phyloP scores from a whole-genome alignment of 2,113 vertebrate species.

The Manacus vitellinus region DNA sequence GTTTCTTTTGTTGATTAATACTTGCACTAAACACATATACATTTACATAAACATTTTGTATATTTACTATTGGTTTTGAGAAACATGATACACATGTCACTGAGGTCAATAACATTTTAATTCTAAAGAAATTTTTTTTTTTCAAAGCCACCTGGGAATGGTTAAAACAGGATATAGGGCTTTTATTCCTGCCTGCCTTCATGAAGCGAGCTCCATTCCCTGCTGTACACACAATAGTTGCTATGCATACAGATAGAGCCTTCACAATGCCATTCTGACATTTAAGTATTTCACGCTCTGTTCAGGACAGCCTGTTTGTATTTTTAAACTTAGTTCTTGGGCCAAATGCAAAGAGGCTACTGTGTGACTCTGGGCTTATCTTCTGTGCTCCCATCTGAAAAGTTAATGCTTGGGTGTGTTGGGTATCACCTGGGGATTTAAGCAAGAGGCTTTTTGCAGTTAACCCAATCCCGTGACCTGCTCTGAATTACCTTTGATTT shows the following conservation, averaged over 20 bases:
- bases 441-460: constrained; percentile 77
- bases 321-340: constrained; percentile 73
- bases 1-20: neutral
- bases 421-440: constrained; percentile 82
- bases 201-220: constrained; percentile 68
- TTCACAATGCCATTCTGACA: constrained; percentile 80
- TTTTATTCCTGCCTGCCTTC: constrained; percentile 74
- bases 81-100: constrained; percentile 61
- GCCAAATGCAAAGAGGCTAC: constrained; percentile 82
- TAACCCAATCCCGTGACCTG: constrained; percentile 75
- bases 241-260: constrained; percentile 76
- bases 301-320: constrained; percentile 74
- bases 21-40: neutral
- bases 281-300: constrained; percentile 78
- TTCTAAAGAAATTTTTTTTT: constrained; percentile 61
- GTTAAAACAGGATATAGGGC: constrained; percentile 74
- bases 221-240: constrained; percentile 73
- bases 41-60: constrained; percentile 66
- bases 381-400: constrained; percentile 70
- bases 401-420: constrained; percentile 78
- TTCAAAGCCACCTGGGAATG: constrained; percentile 68
- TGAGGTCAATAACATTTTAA: constrained; percentile 72
- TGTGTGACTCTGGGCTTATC: constrained; percentile 80
- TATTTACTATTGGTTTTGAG: constrained; percentile 68
- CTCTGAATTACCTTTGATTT: constrained; percentile 78